phyloP scores from a whole-genome alignment of 2,888 invertebrate species.

The Drosophila imparisetae region DNA sequence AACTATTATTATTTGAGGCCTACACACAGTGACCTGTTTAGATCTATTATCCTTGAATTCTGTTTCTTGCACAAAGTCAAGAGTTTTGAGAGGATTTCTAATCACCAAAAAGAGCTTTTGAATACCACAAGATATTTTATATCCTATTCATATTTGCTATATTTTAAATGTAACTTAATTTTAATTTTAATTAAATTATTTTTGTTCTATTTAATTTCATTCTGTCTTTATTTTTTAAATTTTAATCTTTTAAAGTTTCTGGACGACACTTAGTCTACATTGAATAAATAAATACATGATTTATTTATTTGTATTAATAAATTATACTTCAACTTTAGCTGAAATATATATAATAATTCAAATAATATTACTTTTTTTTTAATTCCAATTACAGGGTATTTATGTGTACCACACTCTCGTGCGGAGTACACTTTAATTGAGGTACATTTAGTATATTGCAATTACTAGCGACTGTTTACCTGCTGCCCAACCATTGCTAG shows the following conservation, averaged over 20 bases:
- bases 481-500: conserved; percentile 26
- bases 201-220: not conserved
- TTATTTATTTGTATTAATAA: not conserved
- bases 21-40: not conserved
- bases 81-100: not conserved
- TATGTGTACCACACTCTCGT: not conserved
- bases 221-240: not conserved
- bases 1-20: not conserved
- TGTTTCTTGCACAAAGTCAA: not conserved
- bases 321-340: not conserved
- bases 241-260: not conserved
- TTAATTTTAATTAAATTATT: not conserved
- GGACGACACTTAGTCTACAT: not conserved
- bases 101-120: rapidly evolving
- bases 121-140: not conserved
- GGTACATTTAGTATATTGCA: conserved; percentile 7
- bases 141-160: not conserved
- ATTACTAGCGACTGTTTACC: conserved; percentile 25
- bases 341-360: not conserved
- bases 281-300: not conserved
- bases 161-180: not conserved
- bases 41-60: not conserved
- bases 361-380: not conserved
- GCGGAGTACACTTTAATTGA: not conserved
- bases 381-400: not conserved